phyloP scores from a whole-genome alignment of 2,797 vertebrate genomes.

The Myotis findleyi region DNA sequence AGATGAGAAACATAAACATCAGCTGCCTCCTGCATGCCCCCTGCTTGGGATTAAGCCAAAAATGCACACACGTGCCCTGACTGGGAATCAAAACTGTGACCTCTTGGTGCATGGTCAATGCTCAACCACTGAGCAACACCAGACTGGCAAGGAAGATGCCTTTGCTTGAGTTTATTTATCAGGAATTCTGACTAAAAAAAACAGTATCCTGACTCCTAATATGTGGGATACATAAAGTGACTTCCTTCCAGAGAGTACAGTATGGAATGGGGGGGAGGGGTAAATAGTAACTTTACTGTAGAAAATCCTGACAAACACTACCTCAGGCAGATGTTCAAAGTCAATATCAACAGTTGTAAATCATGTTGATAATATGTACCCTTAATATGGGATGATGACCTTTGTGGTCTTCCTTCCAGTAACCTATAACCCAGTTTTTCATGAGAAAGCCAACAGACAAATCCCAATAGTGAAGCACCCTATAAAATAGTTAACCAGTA shows the following conservation, averaged over 20 bases:
- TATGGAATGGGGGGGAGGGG: no score
- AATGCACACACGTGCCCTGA: no score
- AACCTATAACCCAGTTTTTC: neutral
- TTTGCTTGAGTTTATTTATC: neutral
- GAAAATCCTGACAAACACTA: neutral
- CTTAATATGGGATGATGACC: neutral
- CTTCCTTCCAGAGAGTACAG: neutral
- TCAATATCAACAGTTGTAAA: neutral
- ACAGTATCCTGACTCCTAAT: neutral
- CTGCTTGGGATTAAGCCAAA: no score
- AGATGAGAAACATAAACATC: no score
- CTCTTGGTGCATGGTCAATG: no score
- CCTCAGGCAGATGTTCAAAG: neutral
- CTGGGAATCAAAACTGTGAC: no score
- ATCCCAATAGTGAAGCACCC: neutral
- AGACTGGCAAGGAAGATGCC: neutral
- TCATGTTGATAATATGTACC: neutral
- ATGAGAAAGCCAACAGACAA: neutral
- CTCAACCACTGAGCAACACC: no score
- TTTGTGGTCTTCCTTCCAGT: neutral
- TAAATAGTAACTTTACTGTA: neutral
- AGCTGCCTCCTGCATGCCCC: no score
- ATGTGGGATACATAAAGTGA: neutral
- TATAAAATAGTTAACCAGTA: neutral
- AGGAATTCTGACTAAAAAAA: neutral